Conservation (phyloP, 2,888 invertebrate genomes). For the Hedya salicella region DNA sequence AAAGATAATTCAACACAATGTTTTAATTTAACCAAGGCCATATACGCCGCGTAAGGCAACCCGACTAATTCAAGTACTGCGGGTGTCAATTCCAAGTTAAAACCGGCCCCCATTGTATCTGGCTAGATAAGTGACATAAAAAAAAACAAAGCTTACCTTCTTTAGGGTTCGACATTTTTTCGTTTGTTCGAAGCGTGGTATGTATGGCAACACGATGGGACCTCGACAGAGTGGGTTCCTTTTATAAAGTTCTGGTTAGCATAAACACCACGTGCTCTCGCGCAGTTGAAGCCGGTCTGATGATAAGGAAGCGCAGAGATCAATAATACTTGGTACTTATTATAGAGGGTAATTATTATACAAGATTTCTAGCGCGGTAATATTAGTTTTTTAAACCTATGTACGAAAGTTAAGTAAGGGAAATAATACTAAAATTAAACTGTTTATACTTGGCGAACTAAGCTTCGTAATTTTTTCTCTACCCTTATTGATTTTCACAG, state of each 20-base stretch:
- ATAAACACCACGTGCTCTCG: conserved; percentile 70
- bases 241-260: conserved; percentile 74
- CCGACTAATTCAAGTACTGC: conserved; percentile 26
- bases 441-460: too few relatives aligned
- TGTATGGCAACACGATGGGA: conserved; percentile 65
- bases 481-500: too few relatives aligned
- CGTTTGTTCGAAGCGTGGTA: conserved; percentile 52
- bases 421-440: too few relatives aligned
- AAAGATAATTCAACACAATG: conserved; percentile 30
- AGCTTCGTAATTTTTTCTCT: too few relatives aligned
- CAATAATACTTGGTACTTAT: conserved; percentile 57
- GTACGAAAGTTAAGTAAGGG: too few relatives aligned
- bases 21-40: conserved; percentile 37
- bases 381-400: background rate
- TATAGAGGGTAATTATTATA: background rate
- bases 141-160: conserved; percentile 67
- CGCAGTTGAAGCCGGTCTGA: conserved; percentile 65
- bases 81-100: background rate
- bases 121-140: conserved; percentile 44
- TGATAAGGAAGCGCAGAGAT: conserved; percentile 65
- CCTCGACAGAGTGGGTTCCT: conserved; percentile 62
- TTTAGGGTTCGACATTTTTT: conserved; percentile 73
- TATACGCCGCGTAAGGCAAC: conserved; percentile 5
- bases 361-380: conserved; percentile 15
- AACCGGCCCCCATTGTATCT: conserved; percentile 43